Base-by-base conservation (phyloP, 2,797 vertebrate species). In the Rhabdomys pumilio region DNA sequence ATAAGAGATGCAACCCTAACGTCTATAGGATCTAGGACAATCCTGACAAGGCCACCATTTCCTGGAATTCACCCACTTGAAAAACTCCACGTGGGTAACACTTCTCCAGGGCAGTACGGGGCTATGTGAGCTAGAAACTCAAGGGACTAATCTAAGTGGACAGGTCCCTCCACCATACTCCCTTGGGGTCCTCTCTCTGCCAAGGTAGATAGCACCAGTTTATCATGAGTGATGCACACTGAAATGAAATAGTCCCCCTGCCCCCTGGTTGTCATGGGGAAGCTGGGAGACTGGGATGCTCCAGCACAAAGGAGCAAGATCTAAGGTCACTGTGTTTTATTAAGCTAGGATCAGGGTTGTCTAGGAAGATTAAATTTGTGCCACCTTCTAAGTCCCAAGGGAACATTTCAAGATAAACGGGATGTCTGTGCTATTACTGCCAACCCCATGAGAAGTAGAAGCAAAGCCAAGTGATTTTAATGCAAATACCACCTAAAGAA, bases 261-360 rank as follows among this genome's bases (percentile, higher is more conserved):
- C 79, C 97, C 95, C 95, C 17, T 57, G 76, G 89, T 97, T 97
- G 96, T 98, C 97, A 77, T 15, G 83, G 94, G 63, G 98, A 97
- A 97, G 96, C 97, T 98, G 97, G 95, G 95, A 98, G 86, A 72
- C 87, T 91, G 88, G 97, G 95, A 93, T 98, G 91, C 93, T 97
- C 96, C 4, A 0, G 31, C 14, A 14, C 10, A 19, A n/a, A 63
- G 75, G 61, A 75, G 55, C 13, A 29, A 76, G 80, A 75, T 47
- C 97, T 97, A 97, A 98, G 98, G 98, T 98, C 98, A 97, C 95
- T 97, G 87, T 77, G 79, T 98, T 98, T 98, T 97, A 98, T 98
- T 98, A 98, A 98, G 97, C 94, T 91, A 98, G 96, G 97, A 98
- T 98, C 96, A 89, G 89, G 97, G 96, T 98, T 98, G 97, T 97